Percentiles rank a stretch among this genome's conserved stretches.
Evolutionary conservation across 37 sponge, comb jelly and placozoan genomes (phyloP).

Genomic region (Sycon ciliatum): DNA sequence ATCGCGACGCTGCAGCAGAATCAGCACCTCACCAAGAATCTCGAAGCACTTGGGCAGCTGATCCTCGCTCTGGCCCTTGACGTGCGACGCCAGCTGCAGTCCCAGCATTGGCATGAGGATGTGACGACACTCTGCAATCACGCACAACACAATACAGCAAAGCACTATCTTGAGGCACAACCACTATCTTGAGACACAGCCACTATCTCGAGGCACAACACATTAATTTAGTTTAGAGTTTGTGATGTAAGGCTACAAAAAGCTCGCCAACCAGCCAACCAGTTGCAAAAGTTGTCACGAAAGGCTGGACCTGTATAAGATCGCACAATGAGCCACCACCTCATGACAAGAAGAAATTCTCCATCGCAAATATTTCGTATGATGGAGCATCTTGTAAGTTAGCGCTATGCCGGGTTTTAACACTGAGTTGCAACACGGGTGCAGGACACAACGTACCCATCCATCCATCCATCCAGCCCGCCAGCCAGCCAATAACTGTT

Average conservation of each 20-base stretch:
- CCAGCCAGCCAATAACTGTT: no score
- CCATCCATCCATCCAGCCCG: no score
- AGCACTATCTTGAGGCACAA: not conserved
- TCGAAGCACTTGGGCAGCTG: constrained; percentile 40
- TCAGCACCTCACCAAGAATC: constrained; percentile 34
- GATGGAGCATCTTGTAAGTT: no score
- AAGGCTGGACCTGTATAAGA: no score
- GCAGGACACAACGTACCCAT: no score
- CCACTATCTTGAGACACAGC: not conserved
- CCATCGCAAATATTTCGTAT: no score
- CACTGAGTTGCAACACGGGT: no score
- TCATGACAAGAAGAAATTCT: no score
- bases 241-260: not conserved
- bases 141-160: not conserved
- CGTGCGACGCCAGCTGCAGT: constrained; percentile 39
- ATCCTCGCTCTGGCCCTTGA: constrained; percentile 43
- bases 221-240: not conserved
- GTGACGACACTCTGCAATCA: constrained; percentile 44
- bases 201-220: not conserved
- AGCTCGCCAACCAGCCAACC: not conserved
- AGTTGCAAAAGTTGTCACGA: no score
- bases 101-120: constrained; percentile 47
- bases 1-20: constrained; percentile 26
- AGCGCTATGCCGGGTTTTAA: no score
- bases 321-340: no score